Evolutionary conservation across 2,797 vertebrate genomes (phyloP), one percentile per base, ranked within the genome.

Genomic region (Bradypodion ventrale): DNA sequence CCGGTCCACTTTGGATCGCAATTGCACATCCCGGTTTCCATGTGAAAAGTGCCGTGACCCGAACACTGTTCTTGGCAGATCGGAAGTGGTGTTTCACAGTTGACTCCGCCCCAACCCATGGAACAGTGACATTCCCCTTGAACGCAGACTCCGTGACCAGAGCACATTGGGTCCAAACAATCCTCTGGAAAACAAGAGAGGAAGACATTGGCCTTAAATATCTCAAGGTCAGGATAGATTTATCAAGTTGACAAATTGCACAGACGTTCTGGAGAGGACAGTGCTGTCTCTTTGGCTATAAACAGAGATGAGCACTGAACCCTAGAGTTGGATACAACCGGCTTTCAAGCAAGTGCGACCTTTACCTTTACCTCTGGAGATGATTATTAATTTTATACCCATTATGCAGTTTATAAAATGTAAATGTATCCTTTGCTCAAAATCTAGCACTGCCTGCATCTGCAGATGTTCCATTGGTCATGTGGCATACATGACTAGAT

Each of bases 1-100:
- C 98, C 98, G 0, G 98, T 99, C 98, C 98, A 99, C 92, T 97
- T 98, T 0, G 97, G 97, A 82, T 99, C 97, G 72, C 98, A 99
- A 96, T 95, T 96, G 89, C 98, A 99, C 89, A 97, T 89, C 32
- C 98, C 97, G 4, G 96, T 95, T 13, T 98, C 98, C 66, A 97
- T 94, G 62, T 98, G 96, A 92, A 97, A 97, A 84, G 97, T 97
- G 9, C 98, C 98, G 0, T 98, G 98, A 37, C 98, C 97, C 0
- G 98, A 98, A 92, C 98, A 99, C 90, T 98, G 98, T 82, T 98
- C 98, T 95, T 98, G 98, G 94, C 98, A 99, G 82, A 97, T 94
- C 12, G 98, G 97, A 91, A 98, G 96, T 3, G 97, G 95, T 0
- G 96, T 96, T 90, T 98, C 97, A 16, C 98, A 99, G 94, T 96